Percentiles rank a stretch among this genome's conserved stretches.
These are phyloP conservation scores for Drosophila conformis DNA, from an alignment of 2,888 invertebrate genomes.

Conservation along the genomic window DNA sequence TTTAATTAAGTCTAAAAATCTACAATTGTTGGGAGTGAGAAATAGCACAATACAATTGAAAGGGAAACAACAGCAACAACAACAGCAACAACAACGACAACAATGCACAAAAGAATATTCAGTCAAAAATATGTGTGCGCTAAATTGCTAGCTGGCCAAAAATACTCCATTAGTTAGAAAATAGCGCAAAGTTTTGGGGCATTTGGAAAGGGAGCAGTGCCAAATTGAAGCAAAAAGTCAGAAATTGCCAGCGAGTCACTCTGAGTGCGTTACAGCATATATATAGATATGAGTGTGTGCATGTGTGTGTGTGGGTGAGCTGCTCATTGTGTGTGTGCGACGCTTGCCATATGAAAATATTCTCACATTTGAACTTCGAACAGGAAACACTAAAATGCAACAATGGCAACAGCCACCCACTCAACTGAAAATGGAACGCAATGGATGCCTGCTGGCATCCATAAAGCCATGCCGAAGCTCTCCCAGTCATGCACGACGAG, in stretches of 20 bases:
- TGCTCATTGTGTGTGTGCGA: slow-evolving; percentile 20
- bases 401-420: slow-evolving; percentile 18
- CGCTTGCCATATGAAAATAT: slow-evolving; percentile 72
- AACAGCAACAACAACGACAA: background rate
- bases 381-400: slow-evolving; percentile 79
- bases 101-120: slow-evolving; percentile 14
- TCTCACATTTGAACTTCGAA: slow-evolving; percentile 80
- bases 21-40: background rate
- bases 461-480: slow-evolving; percentile 65
- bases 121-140: slow-evolving; percentile 61
- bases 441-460: slow-evolving; percentile 55
- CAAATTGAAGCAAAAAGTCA: slow-evolving; percentile 10
- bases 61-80: background rate
- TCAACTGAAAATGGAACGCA: slow-evolving; percentile 37
- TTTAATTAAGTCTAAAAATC: background rate
- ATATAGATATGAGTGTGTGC: background rate
- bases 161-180: slow-evolving; percentile 74
- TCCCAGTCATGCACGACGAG: slow-evolving; percentile 53
- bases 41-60: background rate
- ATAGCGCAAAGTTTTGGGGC: slow-evolving; percentile 65
- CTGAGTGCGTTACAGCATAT: background rate
- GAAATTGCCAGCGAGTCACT: background rate
- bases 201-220: slow-evolving; percentile 69
- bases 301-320: slow-evolving; percentile 21
- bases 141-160: slow-evolving; percentile 60